Base-by-base conservation (phyloP, 2,113 vertebrate genomes). In the Channa argus region DNA sequence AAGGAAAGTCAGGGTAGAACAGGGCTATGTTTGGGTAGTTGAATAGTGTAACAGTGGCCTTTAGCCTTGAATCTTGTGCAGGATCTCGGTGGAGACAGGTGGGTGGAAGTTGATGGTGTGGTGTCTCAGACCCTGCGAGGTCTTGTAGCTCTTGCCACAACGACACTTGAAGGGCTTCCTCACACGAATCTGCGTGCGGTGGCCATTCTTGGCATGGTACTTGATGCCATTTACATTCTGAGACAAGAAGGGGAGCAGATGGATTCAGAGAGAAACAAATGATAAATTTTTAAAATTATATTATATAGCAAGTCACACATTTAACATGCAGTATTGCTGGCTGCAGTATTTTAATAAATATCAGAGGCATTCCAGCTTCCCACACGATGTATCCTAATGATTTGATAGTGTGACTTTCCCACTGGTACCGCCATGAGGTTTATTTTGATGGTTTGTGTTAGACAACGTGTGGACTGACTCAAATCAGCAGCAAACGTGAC, bases 71-170 rank as follows among this genome's bases (percentile, higher is more conserved):
- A 98, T 97, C 94, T 98, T 98, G 94, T 96, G 97, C 94, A 98
- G 96, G 74, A 98, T 96, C 93, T 98, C 97, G 38, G 97, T 96
- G 74, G 97, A 97, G 92, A 98, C 96, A 1, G 97, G 98, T 36
- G 98, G 97, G 63, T 99, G 98, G 93, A 99, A 99, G 86, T 98
- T 99, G 95, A 99, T 98, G 95, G 98, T 99, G 93, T 99, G 98
- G 93, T 99, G 98, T 87, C 97, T 95, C 93, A 99, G 96, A 85
- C 98, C 98, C 95, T 99, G 98, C 89, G 97, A 97, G 88, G 97
- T 99, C 96, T 99, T 99, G 95, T 99, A 99, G 96, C 98, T 99
- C 95, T 99, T 99, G 44, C 98, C 97, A n/a, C 98, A 99, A 88
- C 98, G 98, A 87, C 98, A 99, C 86, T 99, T 99, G 93, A 97